phyloP scores from a whole-genome alignment of 2,888 invertebrate species.

The Tiphia femorata region DNA sequence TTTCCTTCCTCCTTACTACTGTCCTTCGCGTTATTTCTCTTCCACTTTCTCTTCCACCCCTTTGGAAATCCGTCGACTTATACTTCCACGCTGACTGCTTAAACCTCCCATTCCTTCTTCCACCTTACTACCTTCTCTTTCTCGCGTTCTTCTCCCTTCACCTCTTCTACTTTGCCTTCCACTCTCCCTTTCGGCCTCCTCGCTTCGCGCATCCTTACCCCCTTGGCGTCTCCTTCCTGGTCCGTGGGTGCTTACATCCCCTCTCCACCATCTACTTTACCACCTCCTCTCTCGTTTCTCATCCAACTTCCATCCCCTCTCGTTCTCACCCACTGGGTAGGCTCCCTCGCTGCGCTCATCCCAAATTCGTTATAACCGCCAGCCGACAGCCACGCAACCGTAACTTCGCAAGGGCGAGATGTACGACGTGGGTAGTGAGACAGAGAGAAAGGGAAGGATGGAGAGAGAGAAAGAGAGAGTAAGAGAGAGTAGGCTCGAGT shows the following conservation, averaged over 20 bases:
- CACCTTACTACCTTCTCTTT: not conserved
- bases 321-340: constrained; percentile 3
- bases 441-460: not conserved
- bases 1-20: no score
- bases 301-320: not conserved
- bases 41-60: no score
- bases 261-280: constrained; percentile 18
- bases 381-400: constrained; percentile 41
- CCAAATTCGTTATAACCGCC: constrained; percentile 43
- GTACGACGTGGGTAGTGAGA: not conserved
- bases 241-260: constrained; percentile 17
- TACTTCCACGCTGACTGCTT: not conserved
- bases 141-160: not conserved
- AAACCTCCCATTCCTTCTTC: not conserved
- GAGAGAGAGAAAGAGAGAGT: constrained; percentile 17
- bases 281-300: not conserved
- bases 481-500: constrained; percentile 24
- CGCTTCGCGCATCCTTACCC: constrained; percentile 3
- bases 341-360: constrained; percentile 32
- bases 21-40: no score
- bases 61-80: not conserved
- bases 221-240: not conserved
- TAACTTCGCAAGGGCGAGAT: constrained; percentile 25
- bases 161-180: not conserved
- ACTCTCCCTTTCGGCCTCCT: not conserved